Conservation (phyloP, 92 coral and sea anemone species). For the Parazoanthus atlanticus region DNA sequence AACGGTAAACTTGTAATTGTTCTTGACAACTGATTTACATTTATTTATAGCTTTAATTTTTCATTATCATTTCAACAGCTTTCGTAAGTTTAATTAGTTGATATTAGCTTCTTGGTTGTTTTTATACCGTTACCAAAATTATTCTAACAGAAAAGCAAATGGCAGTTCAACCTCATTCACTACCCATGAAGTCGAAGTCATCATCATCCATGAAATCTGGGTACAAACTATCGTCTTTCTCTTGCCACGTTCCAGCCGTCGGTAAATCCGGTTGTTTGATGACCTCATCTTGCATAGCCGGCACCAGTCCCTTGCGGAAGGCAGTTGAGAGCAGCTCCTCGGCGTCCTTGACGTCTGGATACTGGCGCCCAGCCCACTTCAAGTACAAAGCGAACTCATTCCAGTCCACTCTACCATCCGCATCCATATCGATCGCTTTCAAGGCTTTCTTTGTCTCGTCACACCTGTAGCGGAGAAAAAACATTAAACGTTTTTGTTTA, state of each 20-base stretch:
- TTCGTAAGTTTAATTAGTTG: no score
- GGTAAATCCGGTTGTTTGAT: conserved; percentile 11
- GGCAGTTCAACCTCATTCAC: no score
- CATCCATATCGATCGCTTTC: conserved; percentile 78
- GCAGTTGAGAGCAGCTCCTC: conserved; percentile 73
- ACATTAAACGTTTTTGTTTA: no score
- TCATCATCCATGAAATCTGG: background rate
- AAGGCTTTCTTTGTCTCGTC: conserved; percentile 68
- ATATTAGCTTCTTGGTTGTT: no score
- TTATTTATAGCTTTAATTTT: no score
- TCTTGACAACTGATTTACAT: no score
- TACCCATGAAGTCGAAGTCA: conserved; percentile 6
- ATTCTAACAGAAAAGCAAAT: no score
- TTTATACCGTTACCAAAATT: no score
- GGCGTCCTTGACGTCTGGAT: conserved; percentile 61
- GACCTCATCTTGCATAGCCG: conserved; percentile 82
- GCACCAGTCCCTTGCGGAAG: conserved; percentile 77
- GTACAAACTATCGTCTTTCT: background rate
- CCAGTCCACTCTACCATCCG: conserved; percentile 75
- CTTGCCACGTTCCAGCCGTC: background rate
- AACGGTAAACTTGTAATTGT: no score
- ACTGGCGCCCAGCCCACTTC: conserved; percentile 82
- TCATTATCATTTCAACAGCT: no score
- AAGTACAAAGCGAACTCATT: conserved; percentile 81
- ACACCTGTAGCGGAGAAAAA: conserved; percentile 48